Conservation (phyloP, 2,113 vertebrate species). For the Heptranchias perlo region DNA sequence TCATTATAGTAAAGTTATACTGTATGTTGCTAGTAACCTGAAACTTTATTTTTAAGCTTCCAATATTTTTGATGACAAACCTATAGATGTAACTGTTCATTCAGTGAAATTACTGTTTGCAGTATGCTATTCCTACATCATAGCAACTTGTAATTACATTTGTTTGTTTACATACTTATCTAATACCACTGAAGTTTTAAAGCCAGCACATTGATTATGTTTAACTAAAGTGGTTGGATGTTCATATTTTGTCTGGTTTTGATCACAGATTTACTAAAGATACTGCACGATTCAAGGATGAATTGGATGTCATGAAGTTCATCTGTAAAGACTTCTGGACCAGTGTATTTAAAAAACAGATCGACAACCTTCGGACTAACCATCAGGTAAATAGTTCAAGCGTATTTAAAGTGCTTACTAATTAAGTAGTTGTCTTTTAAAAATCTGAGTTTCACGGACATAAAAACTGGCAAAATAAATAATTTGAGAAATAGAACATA, state of each 20-base stretch:
- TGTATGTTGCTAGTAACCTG: background rate
- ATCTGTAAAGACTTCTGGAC: slow-evolving; percentile 97
- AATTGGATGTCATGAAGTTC: slow-evolving; percentile 94
- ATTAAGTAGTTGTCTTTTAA: background rate
- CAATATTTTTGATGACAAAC: background rate
- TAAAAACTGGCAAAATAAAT: background rate
- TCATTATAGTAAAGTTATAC: background rate
- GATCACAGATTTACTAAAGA: slow-evolving; percentile 84
- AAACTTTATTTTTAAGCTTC: background rate
- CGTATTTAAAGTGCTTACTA: background rate
- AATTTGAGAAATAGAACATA: background rate
- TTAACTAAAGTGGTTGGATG: background rate
- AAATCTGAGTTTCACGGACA: background rate
- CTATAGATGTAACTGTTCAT: background rate
- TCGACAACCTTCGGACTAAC: slow-evolving; percentile 88
- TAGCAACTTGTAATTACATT: background rate
- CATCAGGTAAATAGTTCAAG: slow-evolving; percentile 69
- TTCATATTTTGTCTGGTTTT: slow-evolving; percentile 37
- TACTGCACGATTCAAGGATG: slow-evolving; percentile 88
- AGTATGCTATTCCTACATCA: background rate
- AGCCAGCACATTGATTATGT: background rate
- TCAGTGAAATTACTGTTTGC: background rate
- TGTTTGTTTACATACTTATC: background rate
- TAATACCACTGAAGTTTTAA: background rate
- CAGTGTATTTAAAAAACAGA: slow-evolving; percentile 90